Percentiles rank a stretch among this genome's conserved stretches.
Evolutionary conservation across 2,113 vertebrate genomes (phyloP).

Genomic region (Formicarius rufipectus): DNA sequence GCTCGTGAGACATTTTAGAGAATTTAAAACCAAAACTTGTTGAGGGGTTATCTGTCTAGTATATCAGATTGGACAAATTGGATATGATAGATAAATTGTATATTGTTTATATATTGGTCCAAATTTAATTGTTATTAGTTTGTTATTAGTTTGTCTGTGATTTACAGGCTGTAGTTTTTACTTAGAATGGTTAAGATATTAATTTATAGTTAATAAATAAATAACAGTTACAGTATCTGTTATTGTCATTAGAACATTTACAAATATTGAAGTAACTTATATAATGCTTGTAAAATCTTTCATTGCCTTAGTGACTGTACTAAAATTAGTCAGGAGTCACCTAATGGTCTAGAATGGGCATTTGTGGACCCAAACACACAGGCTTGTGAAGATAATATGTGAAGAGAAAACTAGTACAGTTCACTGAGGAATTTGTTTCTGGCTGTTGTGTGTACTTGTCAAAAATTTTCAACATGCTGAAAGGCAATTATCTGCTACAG

Average conservation of each 20-base stretch:
- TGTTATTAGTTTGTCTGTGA: neutral
- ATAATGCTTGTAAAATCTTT: neutral
- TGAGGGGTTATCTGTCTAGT: neutral
- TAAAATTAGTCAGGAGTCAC: neutral
- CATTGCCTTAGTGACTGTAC: neutral
- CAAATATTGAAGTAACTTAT: neutral
- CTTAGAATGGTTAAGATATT: neutral
- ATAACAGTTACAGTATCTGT: neutral
- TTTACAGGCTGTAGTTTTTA: neutral
- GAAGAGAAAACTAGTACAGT: neutral
- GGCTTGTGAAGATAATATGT: neutral
- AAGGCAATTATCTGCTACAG: neutral
- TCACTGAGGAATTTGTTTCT: neutral
- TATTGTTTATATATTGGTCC: neutral
- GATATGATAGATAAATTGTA: neutral
- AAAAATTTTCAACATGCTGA: neutral
- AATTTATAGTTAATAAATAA: neutral
- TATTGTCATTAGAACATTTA: neutral
- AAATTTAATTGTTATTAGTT: neutral
- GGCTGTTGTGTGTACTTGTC: neutral
- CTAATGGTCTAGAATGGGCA: neutral
- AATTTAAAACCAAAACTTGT: neutral
- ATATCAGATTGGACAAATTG: neutral
- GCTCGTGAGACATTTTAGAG: neutral
- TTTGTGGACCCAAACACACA: neutral